Evolutionary conservation across 1,140 invertebrate species (phyloP).

Genomic region (Drosophila pandora): DNA sequence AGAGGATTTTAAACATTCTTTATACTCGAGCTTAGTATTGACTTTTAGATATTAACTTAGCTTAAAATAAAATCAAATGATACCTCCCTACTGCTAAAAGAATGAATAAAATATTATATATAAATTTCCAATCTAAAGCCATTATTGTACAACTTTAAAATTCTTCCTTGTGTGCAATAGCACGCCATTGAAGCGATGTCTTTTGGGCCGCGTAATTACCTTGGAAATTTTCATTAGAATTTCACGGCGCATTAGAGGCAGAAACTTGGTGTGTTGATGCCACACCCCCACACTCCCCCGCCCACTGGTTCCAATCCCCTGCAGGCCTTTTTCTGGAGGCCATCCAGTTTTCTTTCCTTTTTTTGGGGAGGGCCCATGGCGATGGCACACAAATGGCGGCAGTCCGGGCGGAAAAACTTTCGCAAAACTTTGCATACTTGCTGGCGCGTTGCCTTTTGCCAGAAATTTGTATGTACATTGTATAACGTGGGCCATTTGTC

Average conservation of each 20-base stretch:
- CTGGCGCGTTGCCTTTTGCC: conserved; percentile 30
- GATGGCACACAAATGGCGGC: conserved; percentile 40
- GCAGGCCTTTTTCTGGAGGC: conserved; percentile 5
- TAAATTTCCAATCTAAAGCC: neutral
- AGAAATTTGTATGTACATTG: conserved; percentile 49
- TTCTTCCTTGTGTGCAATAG: neutral
- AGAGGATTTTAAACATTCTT: too few relatives aligned
- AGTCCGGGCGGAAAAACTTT: conserved; percentile 63
- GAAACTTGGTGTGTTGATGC: conserved; percentile 28
- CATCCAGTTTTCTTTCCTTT: conserved; percentile 5
- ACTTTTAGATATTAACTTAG: too few relatives aligned
- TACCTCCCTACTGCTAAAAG: too few relatives aligned
- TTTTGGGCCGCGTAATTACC: conserved; percentile 65
- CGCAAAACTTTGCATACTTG: conserved; percentile 77
- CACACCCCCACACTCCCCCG: conserved; percentile 6
- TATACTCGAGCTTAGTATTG: too few relatives aligned
- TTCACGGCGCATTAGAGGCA: conserved; percentile 72
- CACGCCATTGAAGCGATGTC: conserved; percentile 21
- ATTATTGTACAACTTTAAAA: neutral
- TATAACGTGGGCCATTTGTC: conserved; percentile 51
- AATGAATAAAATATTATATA: too few relatives aligned
- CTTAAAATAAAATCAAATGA: too few relatives aligned
- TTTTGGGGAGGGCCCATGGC: neutral
- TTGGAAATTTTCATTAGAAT: conserved; percentile 77
- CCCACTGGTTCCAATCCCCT: neutral